Evolutionary conservation across 2,888 invertebrate genomes (phyloP).

Genomic region (Neoaliturus tenellus): DNA sequence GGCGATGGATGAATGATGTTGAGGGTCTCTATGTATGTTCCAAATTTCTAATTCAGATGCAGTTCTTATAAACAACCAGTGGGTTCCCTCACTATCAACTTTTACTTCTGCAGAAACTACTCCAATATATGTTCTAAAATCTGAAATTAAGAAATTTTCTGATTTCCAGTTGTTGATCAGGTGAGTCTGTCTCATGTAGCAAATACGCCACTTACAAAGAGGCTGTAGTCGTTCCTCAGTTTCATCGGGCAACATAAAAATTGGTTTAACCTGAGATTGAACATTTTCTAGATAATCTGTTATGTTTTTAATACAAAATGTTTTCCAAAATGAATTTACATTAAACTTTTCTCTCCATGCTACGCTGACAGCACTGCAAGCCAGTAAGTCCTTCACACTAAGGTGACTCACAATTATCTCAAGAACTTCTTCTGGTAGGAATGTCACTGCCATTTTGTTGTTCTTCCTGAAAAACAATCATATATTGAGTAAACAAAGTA

Average conservation of each 20-base stretch:
- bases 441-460: slow-evolving; percentile 4
- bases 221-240: slow-evolving; percentile 14
- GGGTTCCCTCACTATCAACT: slow-evolving; percentile 17
- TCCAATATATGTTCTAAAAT: slow-evolving; percentile 3
- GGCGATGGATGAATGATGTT: neutral
- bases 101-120: slow-evolving; percentile 1
- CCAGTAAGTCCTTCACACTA: slow-evolving; percentile 25
- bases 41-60: neutral
- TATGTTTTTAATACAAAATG: slow-evolving; percentile 11
- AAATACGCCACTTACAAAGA: slow-evolving; percentile 34
- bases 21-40: slow-evolving; percentile 1
- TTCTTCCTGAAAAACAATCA: neutral
- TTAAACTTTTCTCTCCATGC: slow-evolving; percentile 39
- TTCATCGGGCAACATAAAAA: neutral
- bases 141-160: neutral
- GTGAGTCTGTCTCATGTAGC: slow-evolving; percentile 27
- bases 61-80: slow-evolving; percentile 36
- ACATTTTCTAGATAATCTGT: slow-evolving; percentile 13
- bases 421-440: slow-evolving; percentile 26
- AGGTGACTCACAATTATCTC: slow-evolving; percentile 8
- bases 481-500: too few species aligned
- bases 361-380: slow-evolving; percentile 24
- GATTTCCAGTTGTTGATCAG: slow-evolving; percentile 38
- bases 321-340: slow-evolving; percentile 23
- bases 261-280: slow-evolving; percentile 1